These are phyloP conservation scores for Heliconius cydno DNA, from an alignment of 2,888 invertebrate species.

Conservation along the genomic window DNA sequence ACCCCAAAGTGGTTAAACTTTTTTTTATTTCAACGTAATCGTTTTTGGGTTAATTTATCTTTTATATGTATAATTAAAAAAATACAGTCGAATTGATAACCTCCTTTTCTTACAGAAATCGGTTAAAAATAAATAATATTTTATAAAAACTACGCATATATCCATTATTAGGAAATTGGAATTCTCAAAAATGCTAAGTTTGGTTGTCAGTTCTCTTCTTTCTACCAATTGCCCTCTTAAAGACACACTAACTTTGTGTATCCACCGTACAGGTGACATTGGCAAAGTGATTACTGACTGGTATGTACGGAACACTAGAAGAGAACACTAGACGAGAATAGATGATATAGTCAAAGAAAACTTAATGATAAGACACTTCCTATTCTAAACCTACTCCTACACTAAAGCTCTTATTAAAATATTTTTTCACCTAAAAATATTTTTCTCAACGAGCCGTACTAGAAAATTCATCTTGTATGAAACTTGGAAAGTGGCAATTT, in stretches of 20 bases:
- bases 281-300: neutral
- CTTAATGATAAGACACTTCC: too few relatives aligned
- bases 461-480: conserved; percentile 2
- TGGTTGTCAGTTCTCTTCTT: neutral
- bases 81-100: too few relatives aligned
- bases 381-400: too few relatives aligned
- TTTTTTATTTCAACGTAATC: neutral
- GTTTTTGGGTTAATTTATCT: too few relatives aligned
- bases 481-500: neutral
- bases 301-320: neutral
- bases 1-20: neutral
- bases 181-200: too few relatives aligned
- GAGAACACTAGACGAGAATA: neutral
- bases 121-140: too few relatives aligned
- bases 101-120: too few relatives aligned
- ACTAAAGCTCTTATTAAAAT: neutral
- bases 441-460: neutral
- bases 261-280: neutral
- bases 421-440: neutral
- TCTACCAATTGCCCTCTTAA: neutral
- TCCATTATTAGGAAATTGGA: too few relatives aligned
- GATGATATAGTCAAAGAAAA: neutral
- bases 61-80: too few relatives aligned
- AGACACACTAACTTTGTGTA: too few relatives aligned
- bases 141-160: too few relatives aligned